phyloP scores from a whole-genome alignment of 2,888 invertebrate species.

The Rhynchonema sp. region DNA sequence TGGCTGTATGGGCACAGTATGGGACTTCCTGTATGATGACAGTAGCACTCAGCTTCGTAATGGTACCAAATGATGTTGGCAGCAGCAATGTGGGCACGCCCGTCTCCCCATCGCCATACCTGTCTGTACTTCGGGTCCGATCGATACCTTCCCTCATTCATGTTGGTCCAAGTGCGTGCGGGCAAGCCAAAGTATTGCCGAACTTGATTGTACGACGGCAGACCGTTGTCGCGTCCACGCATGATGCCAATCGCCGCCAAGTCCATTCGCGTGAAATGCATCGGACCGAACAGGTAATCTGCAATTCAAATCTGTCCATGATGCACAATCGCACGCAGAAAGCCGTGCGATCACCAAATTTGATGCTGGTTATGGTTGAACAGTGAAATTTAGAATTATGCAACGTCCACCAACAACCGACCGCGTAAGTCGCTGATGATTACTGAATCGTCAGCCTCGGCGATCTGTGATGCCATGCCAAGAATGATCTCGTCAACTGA shows the following conservation, averaged over 20 bases:
- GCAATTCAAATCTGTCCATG: no score
- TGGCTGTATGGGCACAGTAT: no score
- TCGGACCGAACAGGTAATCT: conserved; percentile 62
- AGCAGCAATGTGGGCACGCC: no score
- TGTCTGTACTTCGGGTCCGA: conserved; percentile 37
- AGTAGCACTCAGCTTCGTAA: no score
- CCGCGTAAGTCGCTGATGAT: conserved; percentile 75
- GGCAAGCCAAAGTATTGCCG: conserved; percentile 13
- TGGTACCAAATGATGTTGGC: no score
- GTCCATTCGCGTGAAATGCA: conserved; percentile 88
- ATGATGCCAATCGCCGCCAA: conserved; percentile 87
- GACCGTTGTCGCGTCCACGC: conserved; percentile 86
- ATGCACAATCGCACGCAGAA: neutral
- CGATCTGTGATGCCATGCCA: conserved; percentile 82
- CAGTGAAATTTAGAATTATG: no score
- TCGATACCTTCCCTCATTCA: conserved; percentile 56
- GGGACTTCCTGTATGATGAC: no score
- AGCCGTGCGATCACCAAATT: no score
- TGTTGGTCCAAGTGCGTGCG: conserved; percentile 50
- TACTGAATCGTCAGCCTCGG: conserved; percentile 78
- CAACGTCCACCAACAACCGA: conserved; percentile 10
- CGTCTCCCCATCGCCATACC: no score
- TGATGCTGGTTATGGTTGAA: no score
- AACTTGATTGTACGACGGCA: conserved; percentile 75
- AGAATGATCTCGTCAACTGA: conserved; percentile 72